Conservation (phyloP, 2,113 vertebrate genomes). For the Chrysochloris asiatica region DNA sequence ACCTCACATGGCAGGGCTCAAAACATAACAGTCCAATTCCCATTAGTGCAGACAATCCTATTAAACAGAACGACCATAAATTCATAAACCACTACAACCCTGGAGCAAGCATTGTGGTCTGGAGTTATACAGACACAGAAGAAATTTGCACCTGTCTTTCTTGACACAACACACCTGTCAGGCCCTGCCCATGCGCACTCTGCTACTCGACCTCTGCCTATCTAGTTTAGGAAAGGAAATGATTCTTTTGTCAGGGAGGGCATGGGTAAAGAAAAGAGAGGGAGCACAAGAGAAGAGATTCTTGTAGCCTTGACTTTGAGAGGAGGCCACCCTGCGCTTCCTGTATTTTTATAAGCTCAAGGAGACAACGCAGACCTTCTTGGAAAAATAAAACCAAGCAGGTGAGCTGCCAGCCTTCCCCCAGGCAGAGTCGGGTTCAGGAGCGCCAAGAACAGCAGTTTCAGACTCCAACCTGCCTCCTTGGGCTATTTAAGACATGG, state of each 20-base stretch:
- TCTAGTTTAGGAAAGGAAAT: slow-evolving; percentile 68
- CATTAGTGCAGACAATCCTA: slow-evolving; percentile 67
- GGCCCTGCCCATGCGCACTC: slow-evolving; percentile 81
- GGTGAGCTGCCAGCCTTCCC: slow-evolving; percentile 75
- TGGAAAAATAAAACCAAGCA: slow-evolving; percentile 78
- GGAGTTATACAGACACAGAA: slow-evolving; percentile 80
- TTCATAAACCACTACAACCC: slow-evolving; percentile 82
- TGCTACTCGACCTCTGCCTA: slow-evolving; percentile 60
- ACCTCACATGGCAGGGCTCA: slow-evolving; percentile 65
- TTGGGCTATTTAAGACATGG: slow-evolving; percentile 20
- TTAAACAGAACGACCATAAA: slow-evolving; percentile 80
- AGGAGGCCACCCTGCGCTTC: slow-evolving; percentile 55
- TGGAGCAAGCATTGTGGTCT: slow-evolving; percentile 81
- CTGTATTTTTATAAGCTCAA: slow-evolving; percentile 69
- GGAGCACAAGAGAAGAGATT: not conserved
- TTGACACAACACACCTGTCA: slow-evolving; percentile 91
- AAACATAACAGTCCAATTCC: slow-evolving; percentile 59
- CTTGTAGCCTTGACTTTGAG: slow-evolving; percentile 66
- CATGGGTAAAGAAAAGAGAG: not conserved
- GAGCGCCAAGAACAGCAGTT: slow-evolving; percentile 72
- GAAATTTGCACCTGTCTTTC: slow-evolving; percentile 92
- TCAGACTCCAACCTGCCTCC: slow-evolving; percentile 61
- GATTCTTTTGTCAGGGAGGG: slow-evolving; percentile 13
- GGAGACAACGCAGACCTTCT: slow-evolving; percentile 75
- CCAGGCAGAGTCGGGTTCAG: slow-evolving; percentile 47